These are phyloP conservation scores for Ectemnius continuus DNA, from an alignment of 2,888 invertebrate genomes.

Conservation along the genomic window DNA sequence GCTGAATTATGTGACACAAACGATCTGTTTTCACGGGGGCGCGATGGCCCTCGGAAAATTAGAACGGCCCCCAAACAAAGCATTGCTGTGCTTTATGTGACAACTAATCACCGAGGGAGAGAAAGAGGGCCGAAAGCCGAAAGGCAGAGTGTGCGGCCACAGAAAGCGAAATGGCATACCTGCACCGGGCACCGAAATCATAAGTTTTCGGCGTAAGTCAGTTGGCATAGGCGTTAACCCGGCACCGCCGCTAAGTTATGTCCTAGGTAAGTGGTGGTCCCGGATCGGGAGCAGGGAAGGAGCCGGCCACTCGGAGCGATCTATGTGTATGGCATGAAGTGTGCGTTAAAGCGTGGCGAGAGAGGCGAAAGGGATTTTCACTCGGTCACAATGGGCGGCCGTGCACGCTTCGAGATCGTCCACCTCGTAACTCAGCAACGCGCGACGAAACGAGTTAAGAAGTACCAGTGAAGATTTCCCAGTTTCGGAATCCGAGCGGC, in stretches of 20 bases:
- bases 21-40: constrained; percentile 57
- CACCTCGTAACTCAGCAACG: constrained; percentile 55
- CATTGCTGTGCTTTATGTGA: constrained; percentile 72
- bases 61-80: constrained; percentile 63
- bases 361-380: constrained; percentile 37
- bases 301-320: constrained; percentile 22
- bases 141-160: not conserved
- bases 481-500: constrained; percentile 16
- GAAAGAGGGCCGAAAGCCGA: not conserved
- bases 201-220: constrained; percentile 63
- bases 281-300: not conserved
- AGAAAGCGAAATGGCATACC: constrained; percentile 34
- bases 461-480: constrained; percentile 11
- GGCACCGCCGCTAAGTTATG: constrained; percentile 62
- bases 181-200: constrained; percentile 45
- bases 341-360: constrained; percentile 60
- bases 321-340: not conserved
- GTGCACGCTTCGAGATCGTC: constrained; percentile 24
- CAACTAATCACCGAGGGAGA: constrained; percentile 64
- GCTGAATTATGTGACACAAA: constrained; percentile 62
- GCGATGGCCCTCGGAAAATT: constrained; percentile 53
- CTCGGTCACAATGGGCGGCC: constrained; percentile 44
- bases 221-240: constrained; percentile 64
- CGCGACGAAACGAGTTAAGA: constrained; percentile 45
- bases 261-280: constrained; percentile 59